These are phyloP conservation scores for Lissonota sp. DNA, from an alignment of 2,888 invertebrate genomes.

Conservation along the genomic window DNA sequence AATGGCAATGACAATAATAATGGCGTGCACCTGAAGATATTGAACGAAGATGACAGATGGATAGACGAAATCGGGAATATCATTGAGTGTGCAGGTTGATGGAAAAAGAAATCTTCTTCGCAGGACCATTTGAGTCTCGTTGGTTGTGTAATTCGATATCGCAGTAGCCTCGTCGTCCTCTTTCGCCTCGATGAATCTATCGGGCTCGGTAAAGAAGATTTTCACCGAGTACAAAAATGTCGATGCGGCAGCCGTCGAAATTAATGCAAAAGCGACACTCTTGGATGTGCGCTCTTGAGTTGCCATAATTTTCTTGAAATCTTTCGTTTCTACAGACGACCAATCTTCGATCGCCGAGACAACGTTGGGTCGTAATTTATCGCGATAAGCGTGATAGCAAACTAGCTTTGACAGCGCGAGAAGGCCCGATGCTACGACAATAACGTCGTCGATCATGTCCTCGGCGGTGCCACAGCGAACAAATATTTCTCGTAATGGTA, in stretches of 20 bases:
- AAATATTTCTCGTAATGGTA: constrained; percentile 65
- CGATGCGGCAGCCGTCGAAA: constrained; percentile 57
- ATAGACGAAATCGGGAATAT: constrained; percentile 58
- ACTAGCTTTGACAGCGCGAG: constrained; percentile 70
- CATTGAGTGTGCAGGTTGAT: constrained; percentile 64
- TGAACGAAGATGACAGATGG: constrained; percentile 52
- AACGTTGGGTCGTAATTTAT: constrained; percentile 64
- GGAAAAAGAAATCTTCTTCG: constrained; percentile 64
- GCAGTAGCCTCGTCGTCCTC: background rate
- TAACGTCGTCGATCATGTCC: constrained; percentile 69
- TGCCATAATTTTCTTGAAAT: constrained; percentile 63
- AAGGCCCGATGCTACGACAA: constrained; percentile 64
- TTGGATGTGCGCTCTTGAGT: constrained; percentile 64
- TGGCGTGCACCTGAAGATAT: constrained; percentile 55
- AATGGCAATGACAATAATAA: background rate
- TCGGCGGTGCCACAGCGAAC: constrained; percentile 71
- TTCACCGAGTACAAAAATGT: constrained; percentile 61
- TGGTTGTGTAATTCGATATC: constrained; percentile 14
- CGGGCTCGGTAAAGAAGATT: constrained; percentile 61
- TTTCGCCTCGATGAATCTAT: constrained; percentile 57
- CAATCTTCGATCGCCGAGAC: constrained; percentile 70
- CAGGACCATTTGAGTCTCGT: constrained; percentile 48
- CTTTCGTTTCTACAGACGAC: constrained; percentile 59
- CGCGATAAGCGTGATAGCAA: constrained; percentile 67
- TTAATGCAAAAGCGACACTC: constrained; percentile 54